phyloP scores from a whole-genome alignment of 2,888 invertebrate species.

The Axea sp. region DNA sequence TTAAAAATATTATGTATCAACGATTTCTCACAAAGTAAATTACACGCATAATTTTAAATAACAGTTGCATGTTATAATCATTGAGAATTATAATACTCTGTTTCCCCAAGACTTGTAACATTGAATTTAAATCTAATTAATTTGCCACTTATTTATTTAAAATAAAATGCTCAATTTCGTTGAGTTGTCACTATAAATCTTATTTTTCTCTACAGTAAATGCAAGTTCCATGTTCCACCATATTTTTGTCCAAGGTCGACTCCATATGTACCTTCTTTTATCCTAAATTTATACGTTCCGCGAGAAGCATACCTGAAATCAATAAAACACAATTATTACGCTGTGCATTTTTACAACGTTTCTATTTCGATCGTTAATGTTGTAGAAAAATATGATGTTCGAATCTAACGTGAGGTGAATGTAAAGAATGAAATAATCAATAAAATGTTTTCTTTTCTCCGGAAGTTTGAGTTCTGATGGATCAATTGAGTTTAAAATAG shows the following conservation, averaged over 20 bases:
- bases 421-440: conserved; percentile 1
- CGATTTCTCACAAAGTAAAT: no score
- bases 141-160: conserved; percentile 13
- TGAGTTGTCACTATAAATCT: conserved; percentile 18
- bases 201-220: conserved; percentile 7
- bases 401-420: conserved; percentile 5
- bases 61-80: no score
- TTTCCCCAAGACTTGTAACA: no score
- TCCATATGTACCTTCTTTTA: no score
- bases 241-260: conserved; percentile 20
- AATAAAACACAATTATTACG: conserved; percentile 21
- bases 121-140: conserved; percentile 19
- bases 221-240: conserved; percentile 10
- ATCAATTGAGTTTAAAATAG: conserved; percentile 21
- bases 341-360: conserved; percentile 7
- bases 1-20: no score
- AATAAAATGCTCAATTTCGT: not conserved
- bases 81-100: no score
- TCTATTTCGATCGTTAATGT: conserved; percentile 12
- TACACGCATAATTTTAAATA: no score
- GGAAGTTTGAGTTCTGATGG: not conserved
- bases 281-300: conserved; percentile 16
- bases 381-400: conserved; percentile 19
- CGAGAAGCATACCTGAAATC: conserved; percentile 12
- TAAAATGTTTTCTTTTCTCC: not conserved